Conservation (phyloP, 2,797 vertebrate genomes). For the Microhierax caerulescens region DNA sequence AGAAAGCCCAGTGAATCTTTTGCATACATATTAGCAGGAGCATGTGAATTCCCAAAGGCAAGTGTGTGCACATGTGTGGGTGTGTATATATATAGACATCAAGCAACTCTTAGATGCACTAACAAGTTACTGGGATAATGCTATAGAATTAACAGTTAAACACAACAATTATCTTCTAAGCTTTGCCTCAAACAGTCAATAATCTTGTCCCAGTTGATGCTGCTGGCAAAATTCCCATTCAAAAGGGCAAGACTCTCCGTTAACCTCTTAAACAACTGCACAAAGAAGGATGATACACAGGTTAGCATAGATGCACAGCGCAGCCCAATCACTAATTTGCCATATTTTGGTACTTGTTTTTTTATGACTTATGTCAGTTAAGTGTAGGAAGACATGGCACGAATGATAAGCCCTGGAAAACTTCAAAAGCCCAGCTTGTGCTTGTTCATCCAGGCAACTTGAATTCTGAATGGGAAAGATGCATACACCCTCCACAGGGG, state of each 20-base stretch:
- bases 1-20: background rate
- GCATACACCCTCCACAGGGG: background rate
- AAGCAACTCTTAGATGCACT: background rate
- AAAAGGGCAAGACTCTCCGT: background rate
- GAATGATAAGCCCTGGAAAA: background rate
- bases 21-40: background rate
- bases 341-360: background rate
- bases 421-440: background rate
- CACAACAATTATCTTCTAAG: background rate
- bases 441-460: background rate
- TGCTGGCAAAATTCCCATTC: background rate
- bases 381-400: background rate
- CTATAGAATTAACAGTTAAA: conserved; percentile 29
- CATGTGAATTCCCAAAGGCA: background rate
- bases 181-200: background rate
- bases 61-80: background rate
- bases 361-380: background rate
- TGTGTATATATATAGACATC: background rate
- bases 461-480: background rate
- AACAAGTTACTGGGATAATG: background rate
- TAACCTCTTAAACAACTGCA: background rate
- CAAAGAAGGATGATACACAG: background rate
- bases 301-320: background rate
- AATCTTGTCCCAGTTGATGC: background rate
- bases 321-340: background rate